Evolutionary conservation across 1,140 invertebrate genomes (phyloP), one percentile per base, ranked within the genome.

Genomic region (Diachasma alloeum): DNA sequence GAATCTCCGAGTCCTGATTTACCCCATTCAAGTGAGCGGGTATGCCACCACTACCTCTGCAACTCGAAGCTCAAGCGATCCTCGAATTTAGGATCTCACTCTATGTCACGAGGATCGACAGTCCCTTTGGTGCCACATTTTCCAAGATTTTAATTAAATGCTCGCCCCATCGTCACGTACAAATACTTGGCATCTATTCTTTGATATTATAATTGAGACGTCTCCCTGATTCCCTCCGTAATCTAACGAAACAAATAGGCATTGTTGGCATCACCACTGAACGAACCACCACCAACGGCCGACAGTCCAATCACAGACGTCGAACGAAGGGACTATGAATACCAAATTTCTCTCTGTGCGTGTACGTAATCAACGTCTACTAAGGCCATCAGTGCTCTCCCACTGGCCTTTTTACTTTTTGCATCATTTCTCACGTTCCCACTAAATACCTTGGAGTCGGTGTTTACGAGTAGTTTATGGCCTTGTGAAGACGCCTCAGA

Each of bases 1-100:
- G 6, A 31, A 84, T 81, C 81, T 78, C 76, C 75, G 76, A 80
- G 78, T 63, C 77, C 80, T 31, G 82, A 84, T 85, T 85, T 83
- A 83, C 83, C 81, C 77, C 81, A 85, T 83, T 85, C 83, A 82
- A 78, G 75, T 78, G 82, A 76, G 79, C 83, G 84, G 82, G 82
- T 44, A 42, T 31, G 31, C 31, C 31, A 31, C 31, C 31, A 31
- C 31, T 6, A 6, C 31, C 31, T 31, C 31, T 2, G 6, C 31
- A 31, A 31, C 31, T 31, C 2, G 31, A 31, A 31, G 31, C 31
- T 22, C 36, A 26, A 26, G 15, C 63, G 22, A 31, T 26, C 63
- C 4, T 13, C 26, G 24, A 66, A 22, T 72, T 72, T 31, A 22
- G n/a, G 53, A 59, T 22, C 53, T 59, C 53, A 59, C 53, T 59